Conservation (phyloP, 1,140 invertebrate genomes). For the Antheraea mylitta region DNA sequence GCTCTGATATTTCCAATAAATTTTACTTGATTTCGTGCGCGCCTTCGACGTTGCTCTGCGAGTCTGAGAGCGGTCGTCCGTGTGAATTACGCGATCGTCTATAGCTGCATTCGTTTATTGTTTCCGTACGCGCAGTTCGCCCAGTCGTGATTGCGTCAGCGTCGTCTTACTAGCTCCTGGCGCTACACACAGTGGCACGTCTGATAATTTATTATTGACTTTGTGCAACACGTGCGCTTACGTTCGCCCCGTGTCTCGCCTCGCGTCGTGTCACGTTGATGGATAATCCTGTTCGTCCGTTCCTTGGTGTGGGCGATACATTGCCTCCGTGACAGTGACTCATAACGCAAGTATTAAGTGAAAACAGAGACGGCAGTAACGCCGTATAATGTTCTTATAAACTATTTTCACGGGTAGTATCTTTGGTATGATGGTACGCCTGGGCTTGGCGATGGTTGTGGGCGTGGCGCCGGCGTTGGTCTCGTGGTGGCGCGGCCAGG, state of each 20-base stretch:
- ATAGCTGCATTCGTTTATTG: background rate
- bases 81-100: conserved; percentile 15
- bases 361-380: background rate
- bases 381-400: background rate
- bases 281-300: conserved; percentile 36
- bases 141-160: background rate
- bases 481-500: conserved; percentile 65
- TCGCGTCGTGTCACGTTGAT: conserved; percentile 35
- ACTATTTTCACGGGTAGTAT: background rate
- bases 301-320: no score
- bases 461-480: conserved; percentile 70
- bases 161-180: conserved; percentile 16
- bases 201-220: background rate
- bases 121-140: no score
- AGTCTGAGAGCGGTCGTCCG: conserved; percentile 12
- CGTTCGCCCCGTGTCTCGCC: conserved; percentile 9
- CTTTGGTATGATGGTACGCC: conserved; percentile 50
- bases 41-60: background rate
- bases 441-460: conserved; percentile 68
- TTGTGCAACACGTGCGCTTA: background rate
- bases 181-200: conserved; percentile 6
- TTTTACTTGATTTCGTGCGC: background rate
- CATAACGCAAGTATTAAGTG: no score
- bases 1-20: conserved; percentile 1
- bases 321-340: no score